Conservation (phyloP, 2,888 invertebrate genomes). For the Elegia similella region DNA sequence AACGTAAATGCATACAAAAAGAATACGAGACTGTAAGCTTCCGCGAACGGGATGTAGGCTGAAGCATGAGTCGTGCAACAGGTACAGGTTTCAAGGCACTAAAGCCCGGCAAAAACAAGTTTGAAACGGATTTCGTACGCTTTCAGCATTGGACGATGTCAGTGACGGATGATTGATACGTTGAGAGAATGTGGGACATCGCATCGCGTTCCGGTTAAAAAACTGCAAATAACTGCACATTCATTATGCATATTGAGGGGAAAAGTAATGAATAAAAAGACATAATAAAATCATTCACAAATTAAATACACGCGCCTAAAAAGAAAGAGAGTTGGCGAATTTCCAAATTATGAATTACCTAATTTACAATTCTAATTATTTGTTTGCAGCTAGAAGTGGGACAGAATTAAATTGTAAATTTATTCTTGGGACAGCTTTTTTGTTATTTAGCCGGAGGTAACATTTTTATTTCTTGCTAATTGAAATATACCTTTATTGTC, state of each 20-base stretch:
- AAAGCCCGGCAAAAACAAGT: not conserved
- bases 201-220: not conserved
- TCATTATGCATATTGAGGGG: constrained; percentile 3
- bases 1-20: constrained; percentile 80
- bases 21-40: constrained; percentile 66
- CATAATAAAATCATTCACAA: constrained; percentile 24
- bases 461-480: constrained; percentile 33
- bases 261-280: constrained; percentile 14
- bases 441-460: constrained; percentile 43
- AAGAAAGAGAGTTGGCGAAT: constrained; percentile 33
- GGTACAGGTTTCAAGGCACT: constrained; percentile 51
- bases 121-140: not conserved
- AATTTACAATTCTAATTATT: constrained; percentile 69
- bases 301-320: constrained; percentile 25
- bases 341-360: constrained; percentile 52
- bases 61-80: constrained; percentile 56
- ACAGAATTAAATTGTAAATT: constrained; percentile 60
- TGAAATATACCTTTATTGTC: constrained; percentile 23
- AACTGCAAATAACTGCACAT: not conserved
- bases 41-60: constrained; percentile 55
- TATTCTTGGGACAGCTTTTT: constrained; percentile 57
- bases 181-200: not conserved
- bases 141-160: not conserved
- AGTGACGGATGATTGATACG: not conserved
- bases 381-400: constrained; percentile 49